Evolutionary conservation across 2,888 invertebrate genomes (phyloP), one percentile per base, ranked within the genome.

Genomic region (Octodonta nipae): DNA sequence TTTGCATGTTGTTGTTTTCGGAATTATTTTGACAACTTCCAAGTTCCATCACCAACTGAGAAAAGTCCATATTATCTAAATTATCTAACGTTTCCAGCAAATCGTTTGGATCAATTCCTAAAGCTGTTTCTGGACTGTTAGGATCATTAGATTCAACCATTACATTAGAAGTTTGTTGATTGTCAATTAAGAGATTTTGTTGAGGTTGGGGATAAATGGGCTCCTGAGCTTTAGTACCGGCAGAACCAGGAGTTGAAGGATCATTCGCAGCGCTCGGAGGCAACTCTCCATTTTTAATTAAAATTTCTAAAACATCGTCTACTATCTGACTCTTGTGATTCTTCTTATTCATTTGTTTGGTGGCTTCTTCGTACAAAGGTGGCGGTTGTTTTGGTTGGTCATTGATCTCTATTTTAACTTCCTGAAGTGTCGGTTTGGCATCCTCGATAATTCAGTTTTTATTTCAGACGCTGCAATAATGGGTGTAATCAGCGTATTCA

Each of bases 211-310:
- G 15, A 36, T 52, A 57, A 2, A 54, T 41, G 5, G 54, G 56
- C 40, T 59, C 58, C 6, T 43, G 41, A 10, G 40, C 43, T 38
- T 54, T 55, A 7, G 50, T 49, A 12, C 46, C 65, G 42, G 47
- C 67, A 40, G 57, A 66, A 49, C 38, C 60, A 42, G 76, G 70
- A 14, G 73, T 69, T 39, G 70, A 57, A 42, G 75, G 75, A 47
- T 77, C 76, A 46, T 79, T 75, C 1, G 85, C 88, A 1, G 87
- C 87, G 47, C 87, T 87, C 5, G 88, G 78, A 1, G 91, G 87
- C 35, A 92, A 61, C 54, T 92, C 92, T 7, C 92, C 92, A 56
- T 87, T 88, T 54, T 89, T 83, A 26, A 92, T 89, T 8, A 93
- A 71, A 45, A 93, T 89, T 56, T 93, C 91, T 33, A 93, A 65